These are phyloP conservation scores for Pomatorhinus ruficollis DNA, from an alignment of 2,113 vertebrate species.

Conservation along the genomic window DNA sequence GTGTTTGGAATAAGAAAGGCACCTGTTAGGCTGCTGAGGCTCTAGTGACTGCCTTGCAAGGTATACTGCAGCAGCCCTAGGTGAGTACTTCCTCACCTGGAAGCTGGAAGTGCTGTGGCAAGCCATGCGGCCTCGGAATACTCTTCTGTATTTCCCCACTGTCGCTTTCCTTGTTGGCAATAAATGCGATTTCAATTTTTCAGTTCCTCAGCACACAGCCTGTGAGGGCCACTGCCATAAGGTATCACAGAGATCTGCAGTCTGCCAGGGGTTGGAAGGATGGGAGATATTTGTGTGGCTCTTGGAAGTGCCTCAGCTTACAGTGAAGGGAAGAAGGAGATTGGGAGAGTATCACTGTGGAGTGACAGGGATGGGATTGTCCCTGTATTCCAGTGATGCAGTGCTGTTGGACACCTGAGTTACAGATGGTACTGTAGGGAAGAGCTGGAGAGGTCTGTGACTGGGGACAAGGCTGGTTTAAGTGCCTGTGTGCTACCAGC, in stretches of 20 bases:
- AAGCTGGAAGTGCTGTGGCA: not conserved
- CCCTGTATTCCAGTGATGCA: not conserved
- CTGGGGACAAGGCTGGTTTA: not conserved
- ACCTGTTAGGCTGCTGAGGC: not conserved
- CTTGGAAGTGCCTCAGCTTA: not conserved
- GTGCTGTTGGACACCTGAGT: not conserved
- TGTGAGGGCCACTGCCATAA: not conserved
- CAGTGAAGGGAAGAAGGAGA: not conserved
- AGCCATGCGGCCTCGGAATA: accelerated
- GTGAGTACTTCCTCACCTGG: not conserved
- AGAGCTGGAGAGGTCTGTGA: not conserved
- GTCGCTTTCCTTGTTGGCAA: not conserved
- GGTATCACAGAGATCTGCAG: accelerated
- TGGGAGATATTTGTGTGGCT: accelerated
- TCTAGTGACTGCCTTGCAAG: not conserved
- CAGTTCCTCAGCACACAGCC: not conserved
- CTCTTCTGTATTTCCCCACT: not conserved
- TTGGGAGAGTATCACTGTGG: not conserved
- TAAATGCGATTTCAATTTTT: not conserved
- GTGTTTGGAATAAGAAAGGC: not conserved
- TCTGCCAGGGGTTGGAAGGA: not conserved
- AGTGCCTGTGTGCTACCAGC: not conserved
- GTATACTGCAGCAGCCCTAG: not conserved
- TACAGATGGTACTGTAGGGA: not conserved
- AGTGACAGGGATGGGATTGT: not conserved